Evolutionary conservation across 1,140 invertebrate genomes (phyloP).

Genomic region (Arctopsyche grandis): DNA sequence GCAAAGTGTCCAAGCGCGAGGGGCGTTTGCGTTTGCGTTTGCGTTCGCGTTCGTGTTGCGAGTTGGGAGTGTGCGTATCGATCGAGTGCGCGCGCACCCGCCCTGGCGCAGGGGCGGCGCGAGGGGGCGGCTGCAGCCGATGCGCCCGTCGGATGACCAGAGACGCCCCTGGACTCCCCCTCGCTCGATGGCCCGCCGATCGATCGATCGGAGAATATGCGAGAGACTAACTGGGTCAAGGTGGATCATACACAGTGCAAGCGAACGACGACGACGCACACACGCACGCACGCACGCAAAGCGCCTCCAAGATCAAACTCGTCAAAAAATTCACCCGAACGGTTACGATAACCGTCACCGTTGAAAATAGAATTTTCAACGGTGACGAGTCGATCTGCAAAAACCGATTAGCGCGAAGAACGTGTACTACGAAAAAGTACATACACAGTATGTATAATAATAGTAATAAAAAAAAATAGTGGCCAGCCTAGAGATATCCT

Average conservation of each 20-base stretch:
- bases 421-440: too few relatives aligned
- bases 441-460: too few relatives aligned
- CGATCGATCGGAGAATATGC: background rate
- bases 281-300: background rate
- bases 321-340: background rate
- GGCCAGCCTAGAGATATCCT: too few relatives aligned
- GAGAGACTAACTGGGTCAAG: slow-evolving; percentile 14
- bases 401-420: too few relatives aligned
- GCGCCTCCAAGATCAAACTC: background rate
- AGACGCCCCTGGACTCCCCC: too few relatives aligned
- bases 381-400: background rate
- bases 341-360: background rate
- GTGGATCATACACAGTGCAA: background rate
- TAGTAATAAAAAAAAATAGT: too few relatives aligned
- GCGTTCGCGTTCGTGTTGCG: too few relatives aligned
- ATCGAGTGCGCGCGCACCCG: background rate
- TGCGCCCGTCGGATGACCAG: background rate
- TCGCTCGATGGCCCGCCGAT: background rate
- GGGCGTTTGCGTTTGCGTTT: too few relatives aligned
- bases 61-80: slow-evolving; percentile 5
- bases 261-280: background rate
- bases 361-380: background rate
- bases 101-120: background rate
- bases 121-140: background rate
- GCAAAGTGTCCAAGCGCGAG: background rate